Evolutionary conservation across 2,797 vertebrate species (phyloP), one percentile per base, ranked within the genome.

Genomic region (Cetoscarus ocellatus): DNA sequence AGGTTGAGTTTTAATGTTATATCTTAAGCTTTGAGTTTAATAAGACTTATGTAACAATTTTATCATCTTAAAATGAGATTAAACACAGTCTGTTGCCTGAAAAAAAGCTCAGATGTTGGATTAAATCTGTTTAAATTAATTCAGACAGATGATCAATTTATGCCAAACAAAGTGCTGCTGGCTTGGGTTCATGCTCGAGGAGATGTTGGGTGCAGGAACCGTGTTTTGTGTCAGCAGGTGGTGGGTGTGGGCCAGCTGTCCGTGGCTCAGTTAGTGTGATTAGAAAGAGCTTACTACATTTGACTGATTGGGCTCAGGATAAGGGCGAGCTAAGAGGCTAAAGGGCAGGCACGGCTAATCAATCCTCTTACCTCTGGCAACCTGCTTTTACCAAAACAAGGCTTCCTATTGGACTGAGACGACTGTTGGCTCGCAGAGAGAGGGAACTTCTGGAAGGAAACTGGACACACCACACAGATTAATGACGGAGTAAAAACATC

Each of bases 311-410:
- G 88, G 74, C 79, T 92, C 77, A 89, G 89, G 91, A 91, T 94
- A 93, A 92, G 82, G 84, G 89, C 80, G 84, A 68, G 79, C 85
- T 96, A 92, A 95, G 92, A 92, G 84, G 92, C 92, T 95, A 87
- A 90, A 57, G 78, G 68, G 79, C 83, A 92, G 93, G 86, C 92
- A 81, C 69, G 78, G 91, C 93, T 95, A 95, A 96, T 96, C 93
- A 95, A 95, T 95, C 94, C 91, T 90, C 94, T 96, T 96, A 95
- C 74, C 72, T 86, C 83, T 80, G 69, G 75, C 91, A 94, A 91
- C 90, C 92, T 93, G 93, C 84, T 89, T 89, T 90, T 92, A 73
- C 73, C 76, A 84, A 89, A 92, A 86, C 72, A 68, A 76, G 78
- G 60, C 39, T 67, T 81, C 63, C 38, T 48, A 54, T 17, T 62